Evolutionary conservation across 2,113 vertebrate genomes (phyloP), one percentile per base, ranked within the genome.

Genomic region (Varanus komodoensis): DNA sequence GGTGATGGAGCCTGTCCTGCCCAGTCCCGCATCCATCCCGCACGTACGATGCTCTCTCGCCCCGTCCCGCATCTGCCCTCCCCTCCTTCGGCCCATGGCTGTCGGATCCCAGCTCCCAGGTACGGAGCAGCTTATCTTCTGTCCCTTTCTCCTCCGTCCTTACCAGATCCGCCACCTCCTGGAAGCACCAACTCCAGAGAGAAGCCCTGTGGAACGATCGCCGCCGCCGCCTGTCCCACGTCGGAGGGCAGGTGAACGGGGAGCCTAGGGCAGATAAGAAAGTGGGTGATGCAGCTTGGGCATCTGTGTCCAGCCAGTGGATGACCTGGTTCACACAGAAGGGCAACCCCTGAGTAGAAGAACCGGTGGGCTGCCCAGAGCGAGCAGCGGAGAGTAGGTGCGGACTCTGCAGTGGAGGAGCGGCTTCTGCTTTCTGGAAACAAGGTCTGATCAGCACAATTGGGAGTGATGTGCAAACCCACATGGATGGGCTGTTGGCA

Each of bases 1-100:
- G 52, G 88, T 97, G 89, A 98, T 98, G 97, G 93, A 94, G 3
- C 94, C 94, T 4, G 69, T 93, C 6, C 95, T 98, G 29, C 97
- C 97, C 27, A 97, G 97, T 78, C 98, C 98, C 71, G 92, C 90
- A 3, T 87, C 91, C 77, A 95, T 91, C 21, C 85, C 85, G 3
- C 9, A 91, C 1, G 79, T 91, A 87, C 50, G 68, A n/a, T 38
- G 32, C 1, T 17, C 29, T 23, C n/a, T 8, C n/a, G 3, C 64
- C 21, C 6, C 2, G 8, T 14, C 48, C 85, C 25, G 12, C 27
- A 1, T 0, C 1, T 25, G 3, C 23, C 11, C 54, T 61, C 27
- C 3, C 5, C 44, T 54, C 27, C 50, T 7, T 34, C 17, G 29
- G 8, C 38, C n/a, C 8, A 4, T 21, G 9, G 57, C 8, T 14